phyloP scores from a whole-genome alignment of 2,797 vertebrate species.

The Toxotes lorentzi region DNA sequence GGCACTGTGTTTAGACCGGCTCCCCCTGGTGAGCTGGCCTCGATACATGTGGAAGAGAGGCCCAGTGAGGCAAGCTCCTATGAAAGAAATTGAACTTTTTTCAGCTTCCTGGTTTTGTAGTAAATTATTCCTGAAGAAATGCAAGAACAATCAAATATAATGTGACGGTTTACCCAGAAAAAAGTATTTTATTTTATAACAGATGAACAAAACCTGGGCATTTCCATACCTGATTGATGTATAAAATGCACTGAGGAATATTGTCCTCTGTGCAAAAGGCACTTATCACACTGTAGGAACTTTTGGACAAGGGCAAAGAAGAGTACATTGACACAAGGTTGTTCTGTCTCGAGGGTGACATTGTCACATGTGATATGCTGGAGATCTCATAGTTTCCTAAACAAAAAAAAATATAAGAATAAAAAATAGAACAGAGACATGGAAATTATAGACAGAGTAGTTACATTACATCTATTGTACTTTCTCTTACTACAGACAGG shows the following conservation, averaged over 20 bases:
- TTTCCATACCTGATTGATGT: constrained; percentile 92
- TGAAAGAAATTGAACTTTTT: constrained; percentile 16
- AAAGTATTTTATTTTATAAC: background rate
- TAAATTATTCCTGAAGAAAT: background rate
- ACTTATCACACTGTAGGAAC: constrained; percentile 86
- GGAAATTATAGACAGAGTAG: background rate
- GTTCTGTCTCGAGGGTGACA: constrained; percentile 88
- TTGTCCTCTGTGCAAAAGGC: constrained; percentile 97
- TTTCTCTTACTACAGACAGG: constrained; percentile 4
- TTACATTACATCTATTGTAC: background rate
- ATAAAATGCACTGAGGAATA: constrained; percentile 90
- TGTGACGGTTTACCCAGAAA: background rate
- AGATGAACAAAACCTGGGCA: background rate
- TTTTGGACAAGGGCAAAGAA: constrained; percentile 86
- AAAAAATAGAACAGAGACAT: constrained; percentile 37
- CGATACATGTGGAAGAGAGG: constrained; percentile 88
- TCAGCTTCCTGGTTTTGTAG: background rate
- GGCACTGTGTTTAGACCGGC: constrained; percentile 84
- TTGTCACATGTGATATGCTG: constrained; percentile 88
- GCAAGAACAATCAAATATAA: background rate
- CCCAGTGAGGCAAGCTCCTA: constrained; percentile 93
- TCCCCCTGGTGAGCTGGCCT: constrained; percentile 76
- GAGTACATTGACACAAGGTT: constrained; percentile 82
- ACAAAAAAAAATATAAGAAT: constrained; percentile 38
- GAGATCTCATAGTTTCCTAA: constrained; percentile 82